phyloP scores from a whole-genome alignment of 2,113 vertebrate genomes.

The Psephotus haematonotus region DNA sequence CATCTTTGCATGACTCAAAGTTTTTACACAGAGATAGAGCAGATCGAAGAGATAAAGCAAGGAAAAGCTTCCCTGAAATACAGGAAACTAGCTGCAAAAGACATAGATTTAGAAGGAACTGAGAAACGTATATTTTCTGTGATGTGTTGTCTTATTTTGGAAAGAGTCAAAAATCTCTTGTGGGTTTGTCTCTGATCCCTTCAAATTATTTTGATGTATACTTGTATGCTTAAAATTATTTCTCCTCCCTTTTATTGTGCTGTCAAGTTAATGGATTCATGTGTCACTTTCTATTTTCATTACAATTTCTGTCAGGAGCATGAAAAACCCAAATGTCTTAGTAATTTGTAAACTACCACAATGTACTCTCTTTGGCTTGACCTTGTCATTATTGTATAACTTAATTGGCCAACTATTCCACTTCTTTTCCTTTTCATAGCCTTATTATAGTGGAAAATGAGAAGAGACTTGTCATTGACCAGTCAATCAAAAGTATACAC shows the following conservation, averaged over 20 bases:
- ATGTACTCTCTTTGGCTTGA: conserved; percentile 48
- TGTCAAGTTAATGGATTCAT: conserved; percentile 41
- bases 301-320: conserved; percentile 46
- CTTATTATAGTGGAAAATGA: conserved; percentile 13
- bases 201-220: conserved; percentile 48
- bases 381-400: conserved; percentile 48
- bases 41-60: neutral
- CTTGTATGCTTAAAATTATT: conserved; percentile 19
- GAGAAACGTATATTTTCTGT: neutral
- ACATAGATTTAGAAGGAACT: neutral
- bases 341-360: conserved; percentile 56
- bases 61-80: conserved; percentile 2
- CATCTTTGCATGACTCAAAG: conserved; percentile 4
- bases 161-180: conserved; percentile 7
- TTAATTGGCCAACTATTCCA: conserved; percentile 48
- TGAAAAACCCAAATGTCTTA: conserved; percentile 21
- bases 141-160: neutral
- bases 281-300: conserved; percentile 55
- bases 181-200: conserved; percentile 18
- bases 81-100: neutral
- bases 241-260: conserved; percentile 31
- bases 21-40: neutral
- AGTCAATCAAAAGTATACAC: conserved; percentile 52
- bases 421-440: conserved; percentile 30
- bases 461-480: conserved; percentile 26